These are phyloP conservation scores for Triplophysa yarkandensis DNA, from an alignment of 2,797 vertebrate species.

Conservation along the genomic window DNA sequence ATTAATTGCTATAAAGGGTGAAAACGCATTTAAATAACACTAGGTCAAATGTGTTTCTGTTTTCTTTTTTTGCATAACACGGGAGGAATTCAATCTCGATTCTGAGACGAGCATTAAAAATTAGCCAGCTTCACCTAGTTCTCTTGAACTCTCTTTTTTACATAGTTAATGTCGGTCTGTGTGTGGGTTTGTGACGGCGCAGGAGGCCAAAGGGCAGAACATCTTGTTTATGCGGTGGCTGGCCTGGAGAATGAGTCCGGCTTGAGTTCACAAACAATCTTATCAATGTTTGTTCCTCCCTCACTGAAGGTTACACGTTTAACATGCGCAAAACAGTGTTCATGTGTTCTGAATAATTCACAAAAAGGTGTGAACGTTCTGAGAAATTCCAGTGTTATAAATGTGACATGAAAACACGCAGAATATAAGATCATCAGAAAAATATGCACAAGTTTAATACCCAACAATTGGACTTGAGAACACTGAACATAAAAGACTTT, in stretches of 20 bases:
- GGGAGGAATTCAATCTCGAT: background rate
- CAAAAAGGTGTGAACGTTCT: background rate
- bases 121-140: constrained; percentile 41
- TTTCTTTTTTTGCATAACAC: background rate
- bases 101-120: constrained; percentile 37
- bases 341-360: constrained; percentile 9
- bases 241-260: constrained; percentile 29
- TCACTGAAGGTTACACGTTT: constrained; percentile 41
- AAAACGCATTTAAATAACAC: background rate
- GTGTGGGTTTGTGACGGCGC: constrained; percentile 7
- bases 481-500: no score
- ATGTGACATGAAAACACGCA: no score
- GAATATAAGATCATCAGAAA: no score
- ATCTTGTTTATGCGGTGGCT: constrained; percentile 47
- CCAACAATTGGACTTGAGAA: no score
- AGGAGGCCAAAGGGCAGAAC: constrained; percentile 46
- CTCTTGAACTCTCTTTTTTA: constrained; percentile 17
- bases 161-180: constrained; percentile 7
- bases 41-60: background rate
- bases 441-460: no score
- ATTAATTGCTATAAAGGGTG: background rate
- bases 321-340: background rate
- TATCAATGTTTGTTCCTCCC: constrained; percentile 55
- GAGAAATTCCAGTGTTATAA: no score
- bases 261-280: constrained; percentile 54